These are phyloP conservation scores for Plodia interpunctella DNA, from an alignment of 1,140 invertebrate genomes.

Conservation along the genomic window DNA sequence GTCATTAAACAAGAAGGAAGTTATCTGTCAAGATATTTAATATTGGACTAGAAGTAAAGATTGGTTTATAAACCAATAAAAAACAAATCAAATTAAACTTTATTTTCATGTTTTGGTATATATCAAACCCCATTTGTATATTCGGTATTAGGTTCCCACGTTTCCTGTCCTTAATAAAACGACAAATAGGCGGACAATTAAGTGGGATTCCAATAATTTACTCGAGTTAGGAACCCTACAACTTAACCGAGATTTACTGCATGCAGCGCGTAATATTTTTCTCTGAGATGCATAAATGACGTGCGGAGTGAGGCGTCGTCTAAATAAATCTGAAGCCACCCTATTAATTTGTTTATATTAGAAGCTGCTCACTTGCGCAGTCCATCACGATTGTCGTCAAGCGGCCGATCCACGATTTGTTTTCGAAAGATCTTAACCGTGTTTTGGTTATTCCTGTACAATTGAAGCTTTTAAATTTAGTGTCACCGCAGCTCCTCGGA, in stretches of 20 bases:
- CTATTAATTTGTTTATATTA: conserved; percentile 77
- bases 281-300: conserved; percentile 46
- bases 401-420: conserved; percentile 71
- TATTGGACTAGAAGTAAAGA: too few species aligned
- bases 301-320: conserved; percentile 24
- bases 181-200: too few species aligned
- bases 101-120: too few species aligned
- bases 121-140: too few species aligned
- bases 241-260: conserved; percentile 45
- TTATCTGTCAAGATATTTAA: too few species aligned
- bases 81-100: too few species aligned
- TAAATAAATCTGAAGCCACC: conserved; percentile 46
- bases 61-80: too few species aligned
- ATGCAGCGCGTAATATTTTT: conserved; percentile 47
- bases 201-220: too few species aligned
- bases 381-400: conserved; percentile 73
- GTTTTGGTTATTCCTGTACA: conserved; percentile 74
- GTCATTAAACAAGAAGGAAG: too few species aligned
- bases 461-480: conserved; percentile 75
- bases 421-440: conserved; percentile 75
- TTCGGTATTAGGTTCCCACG: too few species aligned
- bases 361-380: conserved; percentile 69
- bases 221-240: too few species aligned
- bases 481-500: conserved; percentile 71
- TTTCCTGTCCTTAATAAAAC: too few species aligned